These are phyloP conservation scores for Strigamia transsilvanica DNA, from an alignment of 2,888 invertebrate species.

Conservation along the genomic window DNA sequence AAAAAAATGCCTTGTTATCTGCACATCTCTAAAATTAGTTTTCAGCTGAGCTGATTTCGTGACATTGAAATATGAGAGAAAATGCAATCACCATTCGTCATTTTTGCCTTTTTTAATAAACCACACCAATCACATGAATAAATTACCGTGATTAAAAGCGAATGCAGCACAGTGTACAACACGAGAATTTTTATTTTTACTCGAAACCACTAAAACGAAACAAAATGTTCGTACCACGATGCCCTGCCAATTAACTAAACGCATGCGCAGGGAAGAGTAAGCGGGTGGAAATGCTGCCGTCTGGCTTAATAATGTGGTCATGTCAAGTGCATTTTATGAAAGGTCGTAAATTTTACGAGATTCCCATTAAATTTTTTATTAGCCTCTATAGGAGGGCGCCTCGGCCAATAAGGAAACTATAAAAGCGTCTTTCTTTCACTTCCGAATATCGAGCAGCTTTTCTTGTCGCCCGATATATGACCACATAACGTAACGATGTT, in stretches of 20 bases:
- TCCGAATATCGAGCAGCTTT: constrained; percentile 49
- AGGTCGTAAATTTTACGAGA: constrained; percentile 48
- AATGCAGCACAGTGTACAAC: background rate
- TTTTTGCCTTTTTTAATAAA: constrained; percentile 32
- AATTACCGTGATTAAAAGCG: constrained; percentile 13
- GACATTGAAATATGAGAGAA: constrained; percentile 32
- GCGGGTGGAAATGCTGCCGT: constrained; percentile 34
- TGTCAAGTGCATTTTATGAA: constrained; percentile 49
- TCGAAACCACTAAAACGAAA: constrained; percentile 33
- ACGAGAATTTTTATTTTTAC: background rate
- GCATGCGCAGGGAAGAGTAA: constrained; percentile 38
- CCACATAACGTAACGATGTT: constrained; percentile 46
- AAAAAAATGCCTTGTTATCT: background rate
- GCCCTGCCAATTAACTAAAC: constrained; percentile 23
- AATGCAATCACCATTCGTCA: constrained; percentile 37
- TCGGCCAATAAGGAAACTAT: constrained; percentile 46
- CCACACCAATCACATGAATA: constrained; percentile 46
- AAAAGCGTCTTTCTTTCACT: constrained; percentile 47
- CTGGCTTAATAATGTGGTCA: constrained; percentile 47
- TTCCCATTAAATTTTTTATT: constrained; percentile 49
- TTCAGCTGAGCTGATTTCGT: constrained; percentile 16
- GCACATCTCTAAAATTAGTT: background rate
- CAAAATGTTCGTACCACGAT: background rate
- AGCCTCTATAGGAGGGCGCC: constrained; percentile 35
- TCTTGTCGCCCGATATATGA: constrained; percentile 40